Evolutionary conservation across 1,140 invertebrate species (phyloP), one percentile per base, ranked within the genome.

Genomic region (Diachasma alloeum): DNA sequence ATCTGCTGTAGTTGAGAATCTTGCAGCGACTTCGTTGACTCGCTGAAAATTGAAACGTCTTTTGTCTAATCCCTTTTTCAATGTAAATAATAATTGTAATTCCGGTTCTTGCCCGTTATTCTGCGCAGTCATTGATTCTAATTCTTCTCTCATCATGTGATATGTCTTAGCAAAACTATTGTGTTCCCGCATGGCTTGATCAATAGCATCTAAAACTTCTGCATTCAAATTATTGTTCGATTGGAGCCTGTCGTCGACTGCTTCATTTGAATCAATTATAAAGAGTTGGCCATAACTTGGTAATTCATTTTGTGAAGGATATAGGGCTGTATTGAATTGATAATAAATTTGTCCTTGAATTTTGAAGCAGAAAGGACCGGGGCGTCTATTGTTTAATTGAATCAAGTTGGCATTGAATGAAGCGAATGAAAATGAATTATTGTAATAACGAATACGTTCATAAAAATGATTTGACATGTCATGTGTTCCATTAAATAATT

Each of bases 1-100:
- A 75, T 75, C 67, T n/a, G 74, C 74, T n/a, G 74, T 75, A 15
- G 74, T 75, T 36, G 74, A 75, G 56, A 75, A 75, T 53, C 69
- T 67, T 36, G 74, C 74, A 19, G 67, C 74, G 37, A 75, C 74
- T 59, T 75, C 74, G 44, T 75, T 75, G 53, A 56, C 66, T 42
- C 46, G 67, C 44, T 75, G 74, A 48, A 75, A 75, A 42, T n/a
- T n/a, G n/a, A n/a, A n/a, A n/a, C n/a, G n/a, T n/a, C n/a, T n/a
- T n/a, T n/a, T n/a, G n/a, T n/a, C 67, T 17, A 69, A 46, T 74
- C 73, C 73, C 42, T 46, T 42, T 66, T 74, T 74, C 17, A 74
- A 42, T n/a, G 36, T 66, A 42, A 69, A 75, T 69, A 69, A 67
- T 53, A 75, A 53, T 59, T 70, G 22, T 70, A 70, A 75, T 67